These are phyloP conservation scores for Harpalus rufipes DNA, from an alignment of 2,888 invertebrate species.

Conservation along the genomic window DNA sequence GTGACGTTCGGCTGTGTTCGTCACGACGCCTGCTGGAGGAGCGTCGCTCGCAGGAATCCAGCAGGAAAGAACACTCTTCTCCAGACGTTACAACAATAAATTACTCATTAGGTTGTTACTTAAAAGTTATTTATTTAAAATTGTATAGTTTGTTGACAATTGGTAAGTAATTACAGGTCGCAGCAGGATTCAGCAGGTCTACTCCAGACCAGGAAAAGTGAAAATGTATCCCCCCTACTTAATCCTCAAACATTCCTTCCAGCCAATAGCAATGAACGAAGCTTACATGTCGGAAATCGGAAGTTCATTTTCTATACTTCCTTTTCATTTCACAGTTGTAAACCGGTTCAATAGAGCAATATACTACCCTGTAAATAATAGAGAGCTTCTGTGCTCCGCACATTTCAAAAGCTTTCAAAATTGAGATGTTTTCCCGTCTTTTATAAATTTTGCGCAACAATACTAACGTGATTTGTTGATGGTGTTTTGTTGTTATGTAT, in stretches of 20 bases:
- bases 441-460: constrained; percentile 6
- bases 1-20: constrained; percentile 63
- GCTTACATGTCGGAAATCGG: constrained; percentile 47
- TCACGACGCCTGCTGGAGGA: constrained; percentile 59
- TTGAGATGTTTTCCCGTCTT: constrained; percentile 4
- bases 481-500: neutral
- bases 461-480: constrained; percentile 17
- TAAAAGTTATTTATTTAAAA: too few relatives aligned
- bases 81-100: neutral
- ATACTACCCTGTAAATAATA: constrained; percentile 52
- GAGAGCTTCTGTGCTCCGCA: constrained; percentile 41
- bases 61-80: constrained; percentile 4
- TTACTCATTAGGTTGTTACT: too few relatives aligned
- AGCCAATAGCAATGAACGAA: constrained; percentile 44
- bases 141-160: too few relatives aligned
- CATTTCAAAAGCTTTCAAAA: constrained; percentile 36
- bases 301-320: constrained; percentile 53
- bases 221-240: constrained; percentile 50
- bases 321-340: constrained; percentile 54
- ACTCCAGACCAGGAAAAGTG: constrained; percentile 57
- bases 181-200: neutral
- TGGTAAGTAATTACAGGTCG: neutral
- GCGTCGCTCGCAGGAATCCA: constrained; percentile 21
- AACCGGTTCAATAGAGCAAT: constrained; percentile 52
- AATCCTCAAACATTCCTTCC: neutral